phyloP scores from a whole-genome alignment of 2,113 vertebrate genomes.

The Phyllopteryx taeniolatus region DNA sequence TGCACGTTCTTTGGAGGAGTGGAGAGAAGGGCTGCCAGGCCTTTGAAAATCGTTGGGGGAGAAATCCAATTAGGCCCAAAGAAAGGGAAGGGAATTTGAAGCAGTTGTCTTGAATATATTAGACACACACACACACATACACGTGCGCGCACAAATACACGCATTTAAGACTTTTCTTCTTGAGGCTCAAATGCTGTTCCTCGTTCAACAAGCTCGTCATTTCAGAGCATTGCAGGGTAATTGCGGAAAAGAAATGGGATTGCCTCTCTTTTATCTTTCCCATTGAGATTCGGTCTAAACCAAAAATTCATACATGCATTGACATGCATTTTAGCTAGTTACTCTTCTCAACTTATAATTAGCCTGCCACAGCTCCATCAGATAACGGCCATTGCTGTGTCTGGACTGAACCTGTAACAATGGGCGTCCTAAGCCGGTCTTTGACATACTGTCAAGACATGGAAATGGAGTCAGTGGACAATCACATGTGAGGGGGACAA shows the following conservation, averaged over 20 bases:
- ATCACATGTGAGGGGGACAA: constrained; percentile 57
- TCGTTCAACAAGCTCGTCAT: constrained; percentile 33
- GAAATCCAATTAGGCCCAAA: constrained; percentile 78
- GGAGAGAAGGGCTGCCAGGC: constrained; percentile 49
- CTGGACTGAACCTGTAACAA: constrained; percentile 44
- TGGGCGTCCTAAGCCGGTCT: constrained; percentile 41
- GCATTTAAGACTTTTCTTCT: constrained; percentile 31
- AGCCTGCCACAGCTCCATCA: constrained; percentile 52
- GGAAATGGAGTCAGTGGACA: constrained; percentile 58
- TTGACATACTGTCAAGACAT: constrained; percentile 65
- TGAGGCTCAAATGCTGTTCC: constrained; percentile 40
- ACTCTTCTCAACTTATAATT: constrained; percentile 49
- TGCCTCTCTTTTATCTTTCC: constrained; percentile 36
- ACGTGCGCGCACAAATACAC: background rate
- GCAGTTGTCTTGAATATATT: constrained; percentile 62
- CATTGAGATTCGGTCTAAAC: constrained; percentile 53
- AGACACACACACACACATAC: constrained; percentile 5
- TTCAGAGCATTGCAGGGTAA: constrained; percentile 24
- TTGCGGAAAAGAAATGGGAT: constrained; percentile 26
- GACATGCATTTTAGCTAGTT: constrained; percentile 29
- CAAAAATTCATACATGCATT: constrained; percentile 44
- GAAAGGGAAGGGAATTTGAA: constrained; percentile 63
- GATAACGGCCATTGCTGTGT: constrained; percentile 48
- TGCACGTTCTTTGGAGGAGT: constrained; percentile 59
- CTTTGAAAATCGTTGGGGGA: constrained; percentile 77